These are phyloP conservation scores for Anoplopoma fimbria DNA, from an alignment of 2,113 vertebrate genomes.

Conservation along the genomic window DNA sequence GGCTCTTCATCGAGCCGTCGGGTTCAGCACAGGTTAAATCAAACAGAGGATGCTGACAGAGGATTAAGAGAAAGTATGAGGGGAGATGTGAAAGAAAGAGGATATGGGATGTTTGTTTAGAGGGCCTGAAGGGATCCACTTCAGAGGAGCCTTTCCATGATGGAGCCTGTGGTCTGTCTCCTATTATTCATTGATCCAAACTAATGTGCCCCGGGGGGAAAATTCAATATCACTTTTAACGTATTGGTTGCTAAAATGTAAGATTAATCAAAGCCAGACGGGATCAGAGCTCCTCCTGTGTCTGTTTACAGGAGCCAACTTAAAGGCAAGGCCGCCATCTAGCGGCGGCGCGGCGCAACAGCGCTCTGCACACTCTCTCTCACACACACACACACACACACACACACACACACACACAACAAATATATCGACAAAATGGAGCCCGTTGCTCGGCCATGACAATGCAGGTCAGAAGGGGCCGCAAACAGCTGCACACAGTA, in stretches of 20 bases:
- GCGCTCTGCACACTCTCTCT: not conserved
- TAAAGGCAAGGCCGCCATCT: constrained; percentile 58
- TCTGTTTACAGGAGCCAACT: not conserved
- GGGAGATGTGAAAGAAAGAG: constrained; percentile 15
- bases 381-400: too few species aligned
- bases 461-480: constrained; percentile 72
- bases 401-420: too few species aligned
- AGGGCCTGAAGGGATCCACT: constrained; percentile 6
- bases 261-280: constrained; percentile 27
- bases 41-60: constrained; percentile 33
- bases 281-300: not conserved
- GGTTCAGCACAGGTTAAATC: constrained; percentile 5
- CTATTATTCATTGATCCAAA: not conserved
- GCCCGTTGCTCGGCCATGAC: constrained; percentile 77
- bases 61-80: constrained; percentile 21
- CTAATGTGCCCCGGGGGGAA: not conserved
- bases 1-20: constrained; percentile 5
- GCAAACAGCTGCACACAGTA: constrained; percentile 12
- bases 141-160: constrained; percentile 13
- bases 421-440: constrained; percentile 80
- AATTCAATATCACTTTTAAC: constrained; percentile 17
- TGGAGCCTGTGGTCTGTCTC: constrained; percentile 7
- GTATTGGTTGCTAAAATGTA: not conserved
- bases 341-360: constrained; percentile 25
- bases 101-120: not conserved